These are phyloP conservation scores for Caenorhabditis inopinata DNA, from an alignment of 1,140 invertebrate genomes.

Conservation along the genomic window DNA sequence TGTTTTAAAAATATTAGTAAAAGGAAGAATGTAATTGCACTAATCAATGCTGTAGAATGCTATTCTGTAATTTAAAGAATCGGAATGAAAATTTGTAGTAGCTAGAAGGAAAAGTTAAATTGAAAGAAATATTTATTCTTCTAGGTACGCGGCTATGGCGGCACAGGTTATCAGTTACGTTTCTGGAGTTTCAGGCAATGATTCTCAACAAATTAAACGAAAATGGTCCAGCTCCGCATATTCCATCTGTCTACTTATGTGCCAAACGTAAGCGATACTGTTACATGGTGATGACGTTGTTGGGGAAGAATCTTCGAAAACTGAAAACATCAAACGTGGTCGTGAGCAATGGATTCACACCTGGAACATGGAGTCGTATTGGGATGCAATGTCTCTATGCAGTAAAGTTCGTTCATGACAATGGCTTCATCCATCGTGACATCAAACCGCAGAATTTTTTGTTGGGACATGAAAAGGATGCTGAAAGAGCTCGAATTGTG, in stretches of 20 bases:
- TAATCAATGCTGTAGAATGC: too few species aligned
- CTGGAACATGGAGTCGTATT: conserved; percentile 40
- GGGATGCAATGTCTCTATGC: conserved; percentile 49
- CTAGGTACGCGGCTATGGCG: too few species aligned
- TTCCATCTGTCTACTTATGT: conserved; percentile 32
- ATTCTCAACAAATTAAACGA: conserved; percentile 35
- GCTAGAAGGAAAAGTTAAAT: too few species aligned
- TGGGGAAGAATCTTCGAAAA: conserved; percentile 41
- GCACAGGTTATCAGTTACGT: too few species aligned
- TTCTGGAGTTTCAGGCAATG: background rate
- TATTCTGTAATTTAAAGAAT: too few species aligned
- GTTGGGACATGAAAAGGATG: conserved; percentile 44
- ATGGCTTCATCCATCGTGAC: conserved; percentile 50
- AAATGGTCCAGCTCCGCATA: conserved; percentile 35
- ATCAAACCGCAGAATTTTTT: conserved; percentile 58
- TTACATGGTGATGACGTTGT: conserved; percentile 51
- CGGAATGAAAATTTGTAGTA: too few species aligned
- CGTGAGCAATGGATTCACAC: background rate
- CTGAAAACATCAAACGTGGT: background rate
- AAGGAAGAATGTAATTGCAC: too few species aligned
- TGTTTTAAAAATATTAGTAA: too few species aligned
- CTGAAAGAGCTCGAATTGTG: conserved; percentile 41
- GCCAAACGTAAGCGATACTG: conserved; percentile 46
- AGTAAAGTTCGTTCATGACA: conserved; percentile 45
- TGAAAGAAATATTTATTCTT: too few species aligned